These are phyloP conservation scores for Sylvia borin DNA, from an alignment of 2,797 vertebrate species.

Conservation along the genomic window DNA sequence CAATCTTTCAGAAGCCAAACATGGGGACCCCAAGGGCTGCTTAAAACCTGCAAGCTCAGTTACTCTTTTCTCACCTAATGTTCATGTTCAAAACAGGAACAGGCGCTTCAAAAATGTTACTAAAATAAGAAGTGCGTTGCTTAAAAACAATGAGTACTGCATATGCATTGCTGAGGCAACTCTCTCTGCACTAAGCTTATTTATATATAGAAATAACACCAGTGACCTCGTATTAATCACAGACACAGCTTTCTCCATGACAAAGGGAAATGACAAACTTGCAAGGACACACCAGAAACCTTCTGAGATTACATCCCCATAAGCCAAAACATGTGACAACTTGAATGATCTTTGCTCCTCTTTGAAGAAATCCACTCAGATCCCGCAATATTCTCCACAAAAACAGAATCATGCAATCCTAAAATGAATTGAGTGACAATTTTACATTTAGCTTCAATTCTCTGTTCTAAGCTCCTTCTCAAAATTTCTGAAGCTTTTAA, in stretches of 20 bases:
- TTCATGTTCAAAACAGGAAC: not conserved
- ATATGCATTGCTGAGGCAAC: constrained; percentile 4
- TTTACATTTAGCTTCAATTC: not conserved
- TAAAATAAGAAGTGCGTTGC: constrained; percentile 45
- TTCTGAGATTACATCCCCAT: not conserved
- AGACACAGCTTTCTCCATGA: not conserved
- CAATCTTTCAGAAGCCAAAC: not conserved
- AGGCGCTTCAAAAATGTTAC: not conserved
- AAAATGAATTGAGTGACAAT: not conserved
- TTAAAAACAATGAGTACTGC: constrained; percentile 23
- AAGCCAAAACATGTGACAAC: not conserved
- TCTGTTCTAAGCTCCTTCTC: not conserved
- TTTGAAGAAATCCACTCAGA: not conserved
- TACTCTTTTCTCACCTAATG: not conserved
- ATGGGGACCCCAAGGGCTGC: not conserved
- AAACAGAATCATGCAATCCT: not conserved
- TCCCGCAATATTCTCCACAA: not conserved
- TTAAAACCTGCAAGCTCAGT: not conserved
- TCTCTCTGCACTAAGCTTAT: not conserved
- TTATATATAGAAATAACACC: constrained; percentile 40
- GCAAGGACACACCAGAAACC: not conserved
- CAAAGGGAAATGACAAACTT: constrained; percentile 33
- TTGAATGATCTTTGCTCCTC: not conserved
- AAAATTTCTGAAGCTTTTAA: not conserved
- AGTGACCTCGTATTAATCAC: constrained; percentile 14